These are phyloP conservation scores for Leuciscus idus DNA, from an alignment of 2,113 vertebrate species.

Conservation along the genomic window DNA sequence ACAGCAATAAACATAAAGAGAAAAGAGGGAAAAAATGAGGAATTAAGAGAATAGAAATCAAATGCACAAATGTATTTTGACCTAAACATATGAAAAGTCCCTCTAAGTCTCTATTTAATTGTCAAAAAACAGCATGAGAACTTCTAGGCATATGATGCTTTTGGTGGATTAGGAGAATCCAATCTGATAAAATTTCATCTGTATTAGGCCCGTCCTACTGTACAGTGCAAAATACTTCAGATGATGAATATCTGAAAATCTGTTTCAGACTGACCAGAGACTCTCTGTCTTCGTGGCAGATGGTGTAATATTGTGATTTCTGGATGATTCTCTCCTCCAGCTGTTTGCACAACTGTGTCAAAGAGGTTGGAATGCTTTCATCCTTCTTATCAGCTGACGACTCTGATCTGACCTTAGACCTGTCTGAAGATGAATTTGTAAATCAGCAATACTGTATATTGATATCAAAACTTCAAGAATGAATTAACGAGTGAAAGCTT, in stretches of 20 bases:
- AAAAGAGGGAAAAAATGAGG: no score
- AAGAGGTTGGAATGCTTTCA: slow-evolving; percentile 24
- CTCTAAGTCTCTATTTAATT: no score
- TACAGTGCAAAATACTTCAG: background rate
- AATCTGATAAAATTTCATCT: no score
- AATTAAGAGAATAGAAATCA: no score
- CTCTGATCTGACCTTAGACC: background rate
- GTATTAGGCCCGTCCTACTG: no score
- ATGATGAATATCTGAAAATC: background rate
- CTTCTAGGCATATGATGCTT: no score
- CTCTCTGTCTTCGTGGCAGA: slow-evolving; percentile 47
- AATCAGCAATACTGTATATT: background rate
- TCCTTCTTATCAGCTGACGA: slow-evolving; percentile 14
- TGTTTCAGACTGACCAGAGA: slow-evolving; percentile 50
- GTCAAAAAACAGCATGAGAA: no score
- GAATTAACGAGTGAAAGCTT: background rate
- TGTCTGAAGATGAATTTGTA: slow-evolving; percentile 31
- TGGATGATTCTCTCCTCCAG: slow-evolving; percentile 37
- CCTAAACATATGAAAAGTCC: no score
- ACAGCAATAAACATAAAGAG: no score
- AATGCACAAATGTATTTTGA: no score
- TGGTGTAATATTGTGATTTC: slow-evolving; percentile 1
- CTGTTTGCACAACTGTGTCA: slow-evolving; percentile 49
- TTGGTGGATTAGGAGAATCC: no score
- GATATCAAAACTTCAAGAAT: background rate